Conservation (phyloP, 2,113 vertebrate genomes). For the Leuciscus idus region DNA sequence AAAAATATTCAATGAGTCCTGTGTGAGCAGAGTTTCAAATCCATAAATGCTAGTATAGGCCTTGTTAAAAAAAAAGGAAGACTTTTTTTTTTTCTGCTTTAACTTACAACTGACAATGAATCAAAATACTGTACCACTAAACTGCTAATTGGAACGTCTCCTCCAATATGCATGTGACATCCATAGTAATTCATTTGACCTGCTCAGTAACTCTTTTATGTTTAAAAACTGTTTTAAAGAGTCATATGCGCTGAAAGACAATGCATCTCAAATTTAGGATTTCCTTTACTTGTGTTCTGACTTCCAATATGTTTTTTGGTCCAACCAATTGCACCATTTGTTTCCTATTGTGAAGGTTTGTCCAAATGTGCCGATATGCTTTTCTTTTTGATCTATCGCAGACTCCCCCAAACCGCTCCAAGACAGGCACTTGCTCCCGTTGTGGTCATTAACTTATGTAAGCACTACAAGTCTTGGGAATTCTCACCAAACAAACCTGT, state of each 20-base stretch:
- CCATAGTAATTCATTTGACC: neutral
- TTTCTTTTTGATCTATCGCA: constrained; percentile 25
- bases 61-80: neutral
- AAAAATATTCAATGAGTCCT: neutral
- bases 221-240: neutral
- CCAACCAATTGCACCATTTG: neutral
- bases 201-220: neutral
- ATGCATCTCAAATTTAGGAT: neutral
- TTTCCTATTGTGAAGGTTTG: constrained; percentile 32
- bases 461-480: constrained; percentile 33
- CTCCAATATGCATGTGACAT: neutral
- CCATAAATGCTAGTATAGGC: neutral
- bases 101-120: neutral
- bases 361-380: constrained; percentile 32
- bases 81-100: neutral
- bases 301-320: neutral
- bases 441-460: constrained; percentile 25
- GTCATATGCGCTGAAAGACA: neutral
- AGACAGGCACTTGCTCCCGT: constrained; percentile 24
- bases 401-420: constrained; percentile 13
- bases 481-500: constrained; percentile 26
- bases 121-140: neutral
- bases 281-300: constrained; percentile 8
- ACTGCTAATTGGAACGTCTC: neutral
- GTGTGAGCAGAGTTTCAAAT: neutral